Evolutionary conservation across 2,113 vertebrate species (phyloP), one percentile per base, ranked within the genome.

Genomic region (Phoxinus phoxinus): DNA sequence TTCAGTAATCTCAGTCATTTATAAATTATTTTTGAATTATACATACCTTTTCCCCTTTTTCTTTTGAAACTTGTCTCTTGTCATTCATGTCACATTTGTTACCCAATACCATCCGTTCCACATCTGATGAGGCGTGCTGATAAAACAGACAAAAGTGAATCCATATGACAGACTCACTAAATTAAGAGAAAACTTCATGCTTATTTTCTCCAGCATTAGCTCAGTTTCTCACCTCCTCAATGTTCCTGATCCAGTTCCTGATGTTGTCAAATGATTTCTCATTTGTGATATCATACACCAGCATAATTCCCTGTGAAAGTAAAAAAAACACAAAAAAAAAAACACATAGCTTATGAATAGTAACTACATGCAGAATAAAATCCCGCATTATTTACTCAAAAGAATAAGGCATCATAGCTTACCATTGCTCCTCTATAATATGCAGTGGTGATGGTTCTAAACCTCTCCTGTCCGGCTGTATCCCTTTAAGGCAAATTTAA

Each of bases 221-320:
- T 35, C 41, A 10, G 25, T 56, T 48, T 74, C 46, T 91, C 91
- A 99, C 98, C 96, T 99, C 97, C 91, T 99, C 98, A 87, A 99
- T 99, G 91, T 99, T 99, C 90, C 97, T 95, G 89, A 98, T 99
- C 97, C 98, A 99, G 91, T 99, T 99, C 92, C 97, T 98, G 86
- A 99, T 99, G 92, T 98, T 99, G 90, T 99, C 98, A 92, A 98
- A 99, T 76, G 97, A 99, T 89, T 98, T 99, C 84, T 99, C 97
- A 80, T 97, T 99, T 91, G 97, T 96, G 93, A 99, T 99, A 90
- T 99, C 98, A 89, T 98, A 99, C 46, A 99, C 97, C 94, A 99
- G 91, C 97, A 99, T 98, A 85, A 99, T 99, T 77, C 97, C 98
- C 98, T 99, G 86, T 67, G n/a, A 73, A 88, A 81, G 86, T 88